Conservation (phyloP, 2,113 vertebrate genomes). For the Lontra canadensis region DNA sequence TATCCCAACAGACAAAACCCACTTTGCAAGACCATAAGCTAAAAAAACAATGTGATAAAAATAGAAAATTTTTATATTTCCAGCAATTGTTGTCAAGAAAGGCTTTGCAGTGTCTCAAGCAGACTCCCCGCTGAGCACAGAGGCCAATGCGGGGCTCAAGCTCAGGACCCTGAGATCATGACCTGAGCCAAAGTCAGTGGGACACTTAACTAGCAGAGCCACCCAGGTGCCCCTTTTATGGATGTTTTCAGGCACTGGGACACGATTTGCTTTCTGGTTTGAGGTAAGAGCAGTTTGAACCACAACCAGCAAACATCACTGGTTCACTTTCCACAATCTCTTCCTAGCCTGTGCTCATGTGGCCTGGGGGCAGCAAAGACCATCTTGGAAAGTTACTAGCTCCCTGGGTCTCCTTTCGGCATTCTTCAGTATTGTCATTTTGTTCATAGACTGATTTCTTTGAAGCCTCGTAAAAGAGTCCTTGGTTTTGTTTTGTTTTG, state of each 20-base stretch:
- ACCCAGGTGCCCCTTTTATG: background rate
- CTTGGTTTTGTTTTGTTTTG: background rate
- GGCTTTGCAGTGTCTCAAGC: background rate
- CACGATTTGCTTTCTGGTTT: background rate
- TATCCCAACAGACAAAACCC: background rate
- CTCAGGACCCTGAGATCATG: background rate
- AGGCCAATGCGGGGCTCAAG: background rate
- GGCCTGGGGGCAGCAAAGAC: background rate
- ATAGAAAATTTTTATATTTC: background rate
- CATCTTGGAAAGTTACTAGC: background rate
- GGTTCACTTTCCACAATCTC: background rate
- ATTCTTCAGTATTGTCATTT: background rate
- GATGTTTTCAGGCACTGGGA: background rate
- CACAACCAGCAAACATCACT: background rate
- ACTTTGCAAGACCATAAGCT: background rate
- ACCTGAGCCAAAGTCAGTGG: background rate
- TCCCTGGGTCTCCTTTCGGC: rapidly evolving
- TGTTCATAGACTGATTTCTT: background rate
- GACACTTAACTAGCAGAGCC: background rate
- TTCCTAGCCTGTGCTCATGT: background rate
- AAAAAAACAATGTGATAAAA: background rate
- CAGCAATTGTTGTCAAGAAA: background rate
- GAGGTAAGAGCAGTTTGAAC: background rate
- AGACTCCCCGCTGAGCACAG: background rate
- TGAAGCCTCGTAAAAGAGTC: background rate